These are phyloP conservation scores for Cryptoblepharus egeriae DNA, from an alignment of 2,797 vertebrate species.

Conservation along the genomic window DNA sequence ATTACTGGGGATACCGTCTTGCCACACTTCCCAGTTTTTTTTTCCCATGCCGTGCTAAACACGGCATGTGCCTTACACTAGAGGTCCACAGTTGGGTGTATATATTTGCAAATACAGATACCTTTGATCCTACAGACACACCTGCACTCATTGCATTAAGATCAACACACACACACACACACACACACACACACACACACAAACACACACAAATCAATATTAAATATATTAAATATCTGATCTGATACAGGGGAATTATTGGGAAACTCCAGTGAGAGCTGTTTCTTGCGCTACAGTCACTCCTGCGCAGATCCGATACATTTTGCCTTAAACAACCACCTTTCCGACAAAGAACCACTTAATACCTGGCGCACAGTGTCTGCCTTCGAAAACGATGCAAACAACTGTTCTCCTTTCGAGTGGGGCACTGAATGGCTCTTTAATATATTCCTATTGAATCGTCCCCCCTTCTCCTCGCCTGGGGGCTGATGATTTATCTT, in stretches of 20 bases:
- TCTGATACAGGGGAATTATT: not conserved
- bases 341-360: constrained; percentile 45
- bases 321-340: constrained; percentile 36
- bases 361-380: constrained; percentile 37
- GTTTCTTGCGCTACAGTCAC: constrained; percentile 22
- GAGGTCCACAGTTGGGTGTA: too few relatives aligned
- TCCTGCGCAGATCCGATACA: not conserved
- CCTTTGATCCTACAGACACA: too few relatives aligned
- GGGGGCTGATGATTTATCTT: constrained; percentile 23
- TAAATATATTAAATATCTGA: too few relatives aligned
- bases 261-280: not conserved
- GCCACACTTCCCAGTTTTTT: too few relatives aligned
- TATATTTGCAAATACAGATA: too few relatives aligned
- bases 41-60: too few relatives aligned
- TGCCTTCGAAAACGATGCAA: constrained; percentile 23
- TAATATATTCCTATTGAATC: constrained; percentile 31
- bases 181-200: too few relatives aligned
- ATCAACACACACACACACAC: too few relatives aligned
- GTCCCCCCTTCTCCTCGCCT: not conserved
- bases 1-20: too few relatives aligned
- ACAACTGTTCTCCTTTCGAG: constrained; percentile 35
- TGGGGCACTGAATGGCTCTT: not conserved
- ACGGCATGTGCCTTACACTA: too few relatives aligned
- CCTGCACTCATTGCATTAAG: too few relatives aligned
- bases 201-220: too few relatives aligned